Evolutionary conservation across 2,113 vertebrate species (phyloP).

Genomic region (Phrynosoma platyrhinos): DNA sequence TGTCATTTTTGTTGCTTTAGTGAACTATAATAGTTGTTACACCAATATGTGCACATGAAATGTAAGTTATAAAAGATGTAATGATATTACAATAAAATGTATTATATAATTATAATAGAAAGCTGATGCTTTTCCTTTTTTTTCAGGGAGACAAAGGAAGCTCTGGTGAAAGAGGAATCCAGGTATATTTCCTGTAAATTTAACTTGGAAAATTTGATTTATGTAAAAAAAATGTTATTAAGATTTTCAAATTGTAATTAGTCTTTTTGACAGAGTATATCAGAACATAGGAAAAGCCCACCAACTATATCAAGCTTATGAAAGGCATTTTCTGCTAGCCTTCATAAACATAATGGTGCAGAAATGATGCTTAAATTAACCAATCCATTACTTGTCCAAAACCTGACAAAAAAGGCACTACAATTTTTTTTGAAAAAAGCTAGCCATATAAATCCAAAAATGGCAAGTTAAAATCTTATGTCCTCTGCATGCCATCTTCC

Average conservation of each 20-base stretch:
- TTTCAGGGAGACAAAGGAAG: slow-evolving; percentile 84
- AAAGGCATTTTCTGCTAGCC: not conserved
- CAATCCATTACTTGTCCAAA: not conserved
- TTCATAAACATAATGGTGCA: not conserved
- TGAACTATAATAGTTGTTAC: slow-evolving; percentile 8
- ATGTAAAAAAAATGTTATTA: not conserved
- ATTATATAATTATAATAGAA: not conserved
- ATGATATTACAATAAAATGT: no score
- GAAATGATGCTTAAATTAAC: not conserved
- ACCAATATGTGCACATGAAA: slow-evolving; percentile 22
- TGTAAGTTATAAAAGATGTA: slow-evolving; percentile 37
- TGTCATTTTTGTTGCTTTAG: not conserved
- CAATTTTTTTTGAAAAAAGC: not conserved
- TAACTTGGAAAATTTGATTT: not conserved
- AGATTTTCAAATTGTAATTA: not conserved
- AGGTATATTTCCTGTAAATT: slow-evolving; percentile 72
- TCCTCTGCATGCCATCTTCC: no score
- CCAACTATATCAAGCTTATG: not conserved
- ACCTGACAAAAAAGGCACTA: not conserved
- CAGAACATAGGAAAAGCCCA: not conserved
- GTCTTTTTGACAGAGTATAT: not conserved
- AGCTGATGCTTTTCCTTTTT: slow-evolving; percentile 54
- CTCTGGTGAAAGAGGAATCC: slow-evolving; percentile 79
- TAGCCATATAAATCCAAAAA: not conserved
- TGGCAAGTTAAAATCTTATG: no score